Evolutionary conservation across 2,797 vertebrate genomes (phyloP), one percentile per base, ranked within the genome.

Genomic region (Eidolon dupreanum): DNA sequence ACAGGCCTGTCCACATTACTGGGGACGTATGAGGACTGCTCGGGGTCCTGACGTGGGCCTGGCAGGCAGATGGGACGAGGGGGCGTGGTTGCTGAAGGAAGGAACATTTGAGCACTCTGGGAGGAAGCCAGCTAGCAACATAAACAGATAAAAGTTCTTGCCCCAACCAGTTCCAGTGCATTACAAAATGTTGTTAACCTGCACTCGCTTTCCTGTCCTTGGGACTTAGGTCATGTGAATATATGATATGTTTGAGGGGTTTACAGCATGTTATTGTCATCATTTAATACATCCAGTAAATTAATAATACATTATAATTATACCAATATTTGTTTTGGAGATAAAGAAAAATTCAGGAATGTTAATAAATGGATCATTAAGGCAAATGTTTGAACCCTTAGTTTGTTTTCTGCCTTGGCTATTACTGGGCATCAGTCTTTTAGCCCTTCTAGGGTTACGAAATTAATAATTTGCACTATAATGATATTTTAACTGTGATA

Each of bases 291-390:
- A 75, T 53, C 65, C 74, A 68, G 24, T 91, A 90, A 92, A 86
- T 88, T 41, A 95, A 28, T 75, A 86, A 75, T 6, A 38, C 36
- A 24, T 89, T 75, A 83, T 63, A 83, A 93, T 82, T 84, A 55
- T 31, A 94, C 36, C 49, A 89, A n/a, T 94, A 85, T 97, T 96
- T 97, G 49, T 90, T 70, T 96, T 96, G 61, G 89, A 97, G 83
- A 95, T 91, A 82, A 86, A 71, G 57, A 68, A 63, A 79, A 77
- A 68, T 59, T 92, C 26, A 11, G 38, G 78, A 90, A 95, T 88
- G 70, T 70, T 81, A 68, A 75, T 94, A 94, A 92, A 43, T 73
- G 65, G 57, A 92, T 91, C 53, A 73, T 92, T 68, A 53, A 96
- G 93, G 78, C 93, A 75, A 92, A 84, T 49, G 79, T 81, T 91